Conservation (phyloP, 1,140 invertebrate genomes). For the Drosophila yakuba region DNA sequence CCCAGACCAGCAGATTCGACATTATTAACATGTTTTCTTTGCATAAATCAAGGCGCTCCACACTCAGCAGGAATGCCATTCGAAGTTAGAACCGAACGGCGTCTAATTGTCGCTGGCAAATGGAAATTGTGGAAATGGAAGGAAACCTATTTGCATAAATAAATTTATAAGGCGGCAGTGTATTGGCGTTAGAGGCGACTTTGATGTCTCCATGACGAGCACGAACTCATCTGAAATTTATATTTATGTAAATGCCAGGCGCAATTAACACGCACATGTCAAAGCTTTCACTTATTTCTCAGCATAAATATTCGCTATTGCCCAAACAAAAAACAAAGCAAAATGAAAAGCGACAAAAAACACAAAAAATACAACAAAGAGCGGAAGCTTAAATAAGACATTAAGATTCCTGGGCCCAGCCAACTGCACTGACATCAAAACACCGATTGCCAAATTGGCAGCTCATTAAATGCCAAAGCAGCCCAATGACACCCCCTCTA, state of each 20-base stretch:
- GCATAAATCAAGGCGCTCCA: constrained; percentile 60
- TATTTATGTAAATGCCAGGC: constrained; percentile 61
- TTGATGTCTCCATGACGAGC: constrained; percentile 56
- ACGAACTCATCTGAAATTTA: constrained; percentile 45
- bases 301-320: constrained; percentile 29
- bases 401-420: constrained; percentile 46
- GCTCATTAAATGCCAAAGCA: constrained; percentile 65
- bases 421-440: constrained; percentile 77
- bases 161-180: constrained; percentile 56
- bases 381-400: constrained; percentile 58
- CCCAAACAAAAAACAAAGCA: constrained; percentile 33
- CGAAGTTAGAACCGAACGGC: neutral
- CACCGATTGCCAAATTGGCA: constrained; percentile 74
- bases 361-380: constrained; percentile 33
- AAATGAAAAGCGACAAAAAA: constrained; percentile 20
- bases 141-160: constrained; percentile 73
- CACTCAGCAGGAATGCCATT: constrained; percentile 20
- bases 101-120: constrained; percentile 59
- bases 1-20: constrained; percentile 41
- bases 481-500: constrained; percentile 29
- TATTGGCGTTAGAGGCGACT: constrained; percentile 40
- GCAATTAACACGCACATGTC: constrained; percentile 69
- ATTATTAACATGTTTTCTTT: constrained; percentile 57
- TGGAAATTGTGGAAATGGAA: constrained; percentile 50
- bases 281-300: constrained; percentile 60